These are phyloP conservation scores for Antechinus stuartii DNA, from an alignment of 2,113 vertebrate species.

Conservation along the genomic window DNA sequence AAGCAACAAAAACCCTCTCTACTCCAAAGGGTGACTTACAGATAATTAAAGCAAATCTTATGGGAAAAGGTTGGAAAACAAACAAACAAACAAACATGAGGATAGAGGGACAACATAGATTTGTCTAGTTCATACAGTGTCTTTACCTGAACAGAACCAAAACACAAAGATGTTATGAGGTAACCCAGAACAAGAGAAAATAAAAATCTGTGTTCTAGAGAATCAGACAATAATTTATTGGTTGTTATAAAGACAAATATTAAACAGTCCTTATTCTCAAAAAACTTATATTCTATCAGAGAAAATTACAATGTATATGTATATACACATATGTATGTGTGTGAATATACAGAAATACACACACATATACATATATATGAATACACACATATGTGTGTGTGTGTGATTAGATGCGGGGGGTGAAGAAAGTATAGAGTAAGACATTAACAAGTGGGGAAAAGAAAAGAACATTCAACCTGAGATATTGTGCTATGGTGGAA, in stretches of 20 bases:
- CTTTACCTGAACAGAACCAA: neutral
- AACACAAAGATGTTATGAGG: neutral
- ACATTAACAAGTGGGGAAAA: neutral
- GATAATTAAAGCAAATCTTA: neutral
- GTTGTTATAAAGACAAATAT: neutral
- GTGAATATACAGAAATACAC: too few relatives aligned
- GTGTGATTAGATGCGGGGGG: neutral
- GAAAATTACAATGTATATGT: too few relatives aligned
- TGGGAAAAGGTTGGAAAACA: neutral
- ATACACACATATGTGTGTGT: neutral
- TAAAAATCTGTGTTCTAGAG: neutral
- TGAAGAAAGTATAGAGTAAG: neutral
- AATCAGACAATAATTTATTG: neutral
- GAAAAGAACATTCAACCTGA: neutral
- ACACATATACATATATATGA: neutral
- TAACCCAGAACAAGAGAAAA: neutral
- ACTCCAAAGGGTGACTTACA: neutral
- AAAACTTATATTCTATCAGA: neutral
- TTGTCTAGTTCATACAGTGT: neutral
- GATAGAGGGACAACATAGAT: neutral
- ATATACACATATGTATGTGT: too few relatives aligned
- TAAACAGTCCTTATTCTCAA: neutral
- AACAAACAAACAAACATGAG: neutral
- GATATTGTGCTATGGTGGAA: neutral
- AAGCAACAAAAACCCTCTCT: slow-evolving; percentile 18